Evolutionary conservation across 2,888 invertebrate genomes (phyloP).

Genomic region (Leptopilina syphax): DNA sequence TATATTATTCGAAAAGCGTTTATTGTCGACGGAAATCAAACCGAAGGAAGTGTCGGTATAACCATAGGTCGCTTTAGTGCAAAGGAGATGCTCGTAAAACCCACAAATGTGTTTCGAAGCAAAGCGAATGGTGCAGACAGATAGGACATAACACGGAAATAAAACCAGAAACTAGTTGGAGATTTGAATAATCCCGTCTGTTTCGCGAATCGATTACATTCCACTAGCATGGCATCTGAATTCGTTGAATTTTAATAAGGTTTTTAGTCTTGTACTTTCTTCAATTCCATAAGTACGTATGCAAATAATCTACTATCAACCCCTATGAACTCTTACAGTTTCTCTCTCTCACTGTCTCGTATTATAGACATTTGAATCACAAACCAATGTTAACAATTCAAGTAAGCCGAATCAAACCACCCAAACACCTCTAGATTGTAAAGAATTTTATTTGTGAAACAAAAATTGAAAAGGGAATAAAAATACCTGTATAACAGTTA

Average conservation of each 20-base stretch:
- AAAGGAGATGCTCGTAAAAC: conserved; percentile 53
- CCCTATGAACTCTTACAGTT: conserved; percentile 6
- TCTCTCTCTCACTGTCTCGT: background rate
- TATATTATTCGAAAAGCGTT: background rate
- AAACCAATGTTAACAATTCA: conserved; percentile 1
- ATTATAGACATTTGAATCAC: conserved; percentile 35
- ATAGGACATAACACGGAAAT: conserved; percentile 56
- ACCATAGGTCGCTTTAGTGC: conserved; percentile 6
- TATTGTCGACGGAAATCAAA: conserved; percentile 16
- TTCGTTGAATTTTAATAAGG: conserved; percentile 58
- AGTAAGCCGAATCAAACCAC: background rate
- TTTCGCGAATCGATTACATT: conserved; percentile 57
- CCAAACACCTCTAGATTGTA: too few species aligned
- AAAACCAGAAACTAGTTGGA: conserved; percentile 57
- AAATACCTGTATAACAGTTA: background rate
- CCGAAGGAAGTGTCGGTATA: conserved; percentile 21
- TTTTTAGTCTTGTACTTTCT: conserved; percentile 43
- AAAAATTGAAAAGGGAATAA: background rate
- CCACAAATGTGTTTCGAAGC: conserved; percentile 60
- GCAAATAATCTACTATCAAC: conserved; percentile 21
- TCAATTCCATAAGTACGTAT: conserved; percentile 29
- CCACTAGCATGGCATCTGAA: conserved; percentile 52
- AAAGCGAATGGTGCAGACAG: conserved; percentile 56
- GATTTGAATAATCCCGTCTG: conserved; percentile 60
- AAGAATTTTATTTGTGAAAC: background rate